phyloP scores from a whole-genome alignment of 2,113 vertebrate genomes.

The Orycteropus afer region DNA sequence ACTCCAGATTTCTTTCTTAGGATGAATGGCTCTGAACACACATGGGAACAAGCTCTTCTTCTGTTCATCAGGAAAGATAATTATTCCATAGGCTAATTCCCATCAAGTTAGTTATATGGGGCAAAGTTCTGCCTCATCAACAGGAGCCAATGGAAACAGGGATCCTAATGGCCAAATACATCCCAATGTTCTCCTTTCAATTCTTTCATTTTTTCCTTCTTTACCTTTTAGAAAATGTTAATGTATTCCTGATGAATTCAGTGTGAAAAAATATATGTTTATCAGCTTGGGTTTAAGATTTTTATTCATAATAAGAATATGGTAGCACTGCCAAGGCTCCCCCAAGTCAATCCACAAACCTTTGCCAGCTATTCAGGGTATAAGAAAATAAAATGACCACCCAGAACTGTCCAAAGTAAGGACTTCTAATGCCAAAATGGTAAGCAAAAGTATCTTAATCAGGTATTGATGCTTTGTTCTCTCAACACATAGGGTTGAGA shows the following conservation, averaged over 20 bases:
- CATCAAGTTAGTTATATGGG: background rate
- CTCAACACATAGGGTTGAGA: background rate
- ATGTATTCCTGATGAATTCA: slow-evolving; percentile 84
- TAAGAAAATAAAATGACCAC: slow-evolving; percentile 24
- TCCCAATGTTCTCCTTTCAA: slow-evolving; percentile 72
- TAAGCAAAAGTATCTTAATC: background rate
- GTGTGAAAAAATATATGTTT: slow-evolving; percentile 81
- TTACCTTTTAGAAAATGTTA: slow-evolving; percentile 84
- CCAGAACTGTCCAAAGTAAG: background rate
- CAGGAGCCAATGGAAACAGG: slow-evolving; percentile 40
- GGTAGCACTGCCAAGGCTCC: background rate
- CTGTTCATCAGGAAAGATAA: slow-evolving; percentile 27
- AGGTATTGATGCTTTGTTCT: background rate
- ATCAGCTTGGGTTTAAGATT: slow-evolving; percentile 77
- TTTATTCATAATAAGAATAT: slow-evolving; percentile 76
- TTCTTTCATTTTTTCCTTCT: slow-evolving; percentile 72
- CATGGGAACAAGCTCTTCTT: background rate
- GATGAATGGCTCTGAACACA: slow-evolving; percentile 41
- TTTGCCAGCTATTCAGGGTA: background rate
- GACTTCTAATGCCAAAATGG: background rate
- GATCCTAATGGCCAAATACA: slow-evolving; percentile 69
- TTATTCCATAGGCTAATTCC: slow-evolving; percentile 63
- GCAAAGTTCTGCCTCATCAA: slow-evolving; percentile 51
- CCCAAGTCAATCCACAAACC: background rate
- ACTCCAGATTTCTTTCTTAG: slow-evolving; percentile 59